phyloP scores from a whole-genome alignment of 2,888 invertebrate species.

The Nomada fabriciana region DNA sequence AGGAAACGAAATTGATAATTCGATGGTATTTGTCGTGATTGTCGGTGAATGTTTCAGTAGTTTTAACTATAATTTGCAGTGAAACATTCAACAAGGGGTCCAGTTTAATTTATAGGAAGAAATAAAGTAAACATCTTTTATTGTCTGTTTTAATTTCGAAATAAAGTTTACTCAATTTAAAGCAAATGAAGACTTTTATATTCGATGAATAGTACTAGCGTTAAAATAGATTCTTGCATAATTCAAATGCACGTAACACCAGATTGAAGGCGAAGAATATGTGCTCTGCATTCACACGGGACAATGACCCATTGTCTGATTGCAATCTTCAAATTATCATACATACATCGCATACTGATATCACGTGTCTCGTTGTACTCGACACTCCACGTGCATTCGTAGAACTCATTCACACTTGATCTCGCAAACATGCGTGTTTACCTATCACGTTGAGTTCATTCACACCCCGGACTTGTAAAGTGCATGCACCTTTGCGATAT shows the following conservation, averaged over 20 bases:
- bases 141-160: background rate
- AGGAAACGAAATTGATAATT: background rate
- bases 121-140: no score
- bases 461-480: background rate
- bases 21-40: background rate
- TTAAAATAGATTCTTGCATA: no score
- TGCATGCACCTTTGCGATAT: background rate
- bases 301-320: background rate
- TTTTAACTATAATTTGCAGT: no score
- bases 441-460: conserved; percentile 17
- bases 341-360: background rate
- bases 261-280: no score
- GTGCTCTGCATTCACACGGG: background rate
- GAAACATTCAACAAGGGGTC: no score
- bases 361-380: conserved; percentile 6
- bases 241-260: no score
- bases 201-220: no score
- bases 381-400: conserved; percentile 15
- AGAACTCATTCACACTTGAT: conserved; percentile 25
- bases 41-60: background rate
- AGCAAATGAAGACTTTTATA: background rate
- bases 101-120: no score
- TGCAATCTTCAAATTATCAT: conserved; percentile 8
- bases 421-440: conserved; percentile 4
- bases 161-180: background rate